Evolutionary conservation across 2,888 invertebrate species (phyloP), one percentile per base, ranked within the genome.

Genomic region (Heteromurus nitidus): DNA sequence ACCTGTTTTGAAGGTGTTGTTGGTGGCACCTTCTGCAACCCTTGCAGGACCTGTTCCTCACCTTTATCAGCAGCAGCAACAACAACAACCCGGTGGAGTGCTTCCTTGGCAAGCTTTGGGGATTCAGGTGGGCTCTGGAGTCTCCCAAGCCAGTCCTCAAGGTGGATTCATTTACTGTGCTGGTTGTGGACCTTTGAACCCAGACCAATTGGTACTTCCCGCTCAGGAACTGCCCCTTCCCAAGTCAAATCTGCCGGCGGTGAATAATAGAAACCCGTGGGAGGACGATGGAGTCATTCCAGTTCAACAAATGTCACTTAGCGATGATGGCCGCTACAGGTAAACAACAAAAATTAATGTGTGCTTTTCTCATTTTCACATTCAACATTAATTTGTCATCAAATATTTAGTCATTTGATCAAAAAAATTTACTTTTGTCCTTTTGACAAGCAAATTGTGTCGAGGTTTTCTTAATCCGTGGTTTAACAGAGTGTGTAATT

Each of bases 301-400:
- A 55, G 73, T 44, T 1, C 84, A 85, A 58, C 82, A 85, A 58
- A 73, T 84, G 68, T 58, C 64, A 18, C 74, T 85, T 36, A 68
- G 81, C 64, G 73, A 81, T 36, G 82, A 85, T 67, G 85, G 85
- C n/a, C 80, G 82, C 16, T 85, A 85, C 79, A 85, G 82, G 85
- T 85, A 22, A 5, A 24, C 24, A 26, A 28, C 20, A 20, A 5
- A 31, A 20, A n/a, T 58, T 24, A 22, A 55, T 22, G 22, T 50
- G 13, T 7, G 50, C 7, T 50, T 50, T 50, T 9, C 13, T 36
- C 36, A 36, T 36, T 36, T 9, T n/a, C 7, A 47, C 11, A 16
- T 16, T 47, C n/a, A n/a, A n/a, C n/a, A 16, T n/a, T 47, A 47
- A 5, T 36, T n/a, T 11, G 20, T 55, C 7, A 55, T 22, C 55